These are phyloP conservation scores for Pimpla rufipes DNA, from an alignment of 2,888 invertebrate species.

Conservation along the genomic window DNA sequence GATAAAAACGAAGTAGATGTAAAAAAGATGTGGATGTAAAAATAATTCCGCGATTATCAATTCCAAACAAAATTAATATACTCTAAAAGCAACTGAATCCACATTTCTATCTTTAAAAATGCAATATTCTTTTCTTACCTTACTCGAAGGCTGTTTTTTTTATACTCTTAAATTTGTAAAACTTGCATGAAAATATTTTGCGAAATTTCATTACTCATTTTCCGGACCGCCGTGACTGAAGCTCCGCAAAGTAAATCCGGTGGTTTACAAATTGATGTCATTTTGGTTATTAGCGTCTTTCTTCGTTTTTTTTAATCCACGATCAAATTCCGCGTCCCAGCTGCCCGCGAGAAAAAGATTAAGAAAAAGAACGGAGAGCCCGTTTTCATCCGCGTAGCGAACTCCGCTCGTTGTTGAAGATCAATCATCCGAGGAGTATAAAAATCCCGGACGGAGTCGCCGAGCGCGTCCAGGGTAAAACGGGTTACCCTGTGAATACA, in stretches of 20 bases:
- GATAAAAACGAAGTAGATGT: too few species aligned
- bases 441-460: conserved; percentile 40
- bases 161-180: background rate
- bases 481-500: conserved; percentile 45
- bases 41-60: too few species aligned
- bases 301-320: conserved; percentile 22
- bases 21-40: too few species aligned
- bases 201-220: background rate
- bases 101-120: too few species aligned
- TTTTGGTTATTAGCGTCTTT: background rate
- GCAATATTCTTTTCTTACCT: too few species aligned
- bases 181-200: background rate
- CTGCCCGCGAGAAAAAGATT: background rate
- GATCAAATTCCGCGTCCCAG: conserved; percentile 18
- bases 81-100: too few species aligned
- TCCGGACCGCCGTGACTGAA: background rate
- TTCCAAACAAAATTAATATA: too few species aligned
- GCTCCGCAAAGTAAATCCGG: background rate
- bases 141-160: too few species aligned
- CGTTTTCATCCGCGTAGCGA: conserved; percentile 8
- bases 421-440: conserved; percentile 50
- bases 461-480: conserved; percentile 30
- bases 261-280: conserved; percentile 5
- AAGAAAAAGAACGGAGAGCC: background rate
- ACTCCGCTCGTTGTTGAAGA: conserved; percentile 35